Percentiles rank a stretch among this genome's conserved stretches.
Conservation (phyloP, 2,888 invertebrate genomes). For the Dryomyza anilis region DNA sequence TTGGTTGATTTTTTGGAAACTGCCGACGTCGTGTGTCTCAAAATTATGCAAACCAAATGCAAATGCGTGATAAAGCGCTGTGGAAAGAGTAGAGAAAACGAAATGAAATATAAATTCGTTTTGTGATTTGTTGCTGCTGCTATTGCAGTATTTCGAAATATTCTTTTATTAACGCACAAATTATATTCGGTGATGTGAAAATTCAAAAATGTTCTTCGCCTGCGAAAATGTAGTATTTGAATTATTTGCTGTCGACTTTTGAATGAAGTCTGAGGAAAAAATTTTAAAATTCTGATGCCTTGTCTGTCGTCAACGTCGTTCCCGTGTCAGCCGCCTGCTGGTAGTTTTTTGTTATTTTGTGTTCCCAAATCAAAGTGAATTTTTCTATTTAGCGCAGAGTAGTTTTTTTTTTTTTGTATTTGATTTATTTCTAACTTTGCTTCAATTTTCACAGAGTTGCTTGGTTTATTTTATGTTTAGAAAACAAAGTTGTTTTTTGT, state of each 20-base stretch:
- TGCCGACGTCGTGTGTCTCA: neutral
- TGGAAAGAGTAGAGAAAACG: neutral
- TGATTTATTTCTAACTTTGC: neutral
- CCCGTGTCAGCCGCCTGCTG: slow-evolving; percentile 29
- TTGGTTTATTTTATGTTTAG: slow-evolving; percentile 27
- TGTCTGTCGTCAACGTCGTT: slow-evolving; percentile 11
- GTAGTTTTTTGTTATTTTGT: slow-evolving; percentile 22
- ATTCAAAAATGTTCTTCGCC: neutral
- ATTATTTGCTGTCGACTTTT: neutral
- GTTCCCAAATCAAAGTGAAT: slow-evolving; percentile 11
- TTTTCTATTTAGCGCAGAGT: slow-evolving; percentile 5
- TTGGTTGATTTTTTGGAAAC: neutral
- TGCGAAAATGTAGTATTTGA: neutral
- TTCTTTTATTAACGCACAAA: neutral
- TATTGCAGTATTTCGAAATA: neutral
- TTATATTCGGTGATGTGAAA: neutral
- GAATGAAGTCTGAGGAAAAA: neutral
- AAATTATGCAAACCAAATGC: slow-evolving; percentile 3
- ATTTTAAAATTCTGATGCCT: neutral
- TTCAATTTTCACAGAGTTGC: slow-evolving; percentile 26
- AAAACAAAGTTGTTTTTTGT: slow-evolving; percentile 36
- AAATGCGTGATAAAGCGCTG: neutral
- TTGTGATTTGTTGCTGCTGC: neutral
- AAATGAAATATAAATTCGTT: neutral
- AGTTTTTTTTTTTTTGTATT: neutral